Evolutionary conservation across 2,888 invertebrate species (phyloP).

Genomic region (Mesopsocus fuscifrons): DNA sequence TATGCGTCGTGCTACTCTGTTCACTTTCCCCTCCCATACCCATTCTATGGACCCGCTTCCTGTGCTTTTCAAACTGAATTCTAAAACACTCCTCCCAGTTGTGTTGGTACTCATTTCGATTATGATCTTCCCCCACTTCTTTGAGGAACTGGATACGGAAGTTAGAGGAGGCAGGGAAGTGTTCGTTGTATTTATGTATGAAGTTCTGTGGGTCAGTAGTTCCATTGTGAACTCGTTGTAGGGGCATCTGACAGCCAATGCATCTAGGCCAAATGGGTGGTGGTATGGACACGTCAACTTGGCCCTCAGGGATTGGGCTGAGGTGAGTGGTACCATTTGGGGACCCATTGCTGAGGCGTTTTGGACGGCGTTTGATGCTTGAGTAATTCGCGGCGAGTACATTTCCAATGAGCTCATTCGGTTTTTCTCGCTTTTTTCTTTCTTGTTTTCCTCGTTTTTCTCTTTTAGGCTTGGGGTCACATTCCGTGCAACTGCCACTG

Average conservation of each 20-base stretch:
- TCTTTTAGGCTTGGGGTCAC: constrained; percentile 18
- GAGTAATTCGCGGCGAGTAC: constrained; percentile 20
- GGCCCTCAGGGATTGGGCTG: constrained; percentile 29
- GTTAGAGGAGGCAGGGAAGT: not conserved
- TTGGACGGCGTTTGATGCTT: not conserved
- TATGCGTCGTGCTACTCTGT: not conserved
- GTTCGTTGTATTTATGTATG: constrained; percentile 6
- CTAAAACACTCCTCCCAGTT: constrained; percentile 1
- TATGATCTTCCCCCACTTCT: not conserved
- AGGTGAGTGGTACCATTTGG: constrained; percentile 21
- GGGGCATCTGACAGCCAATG: constrained; percentile 12
- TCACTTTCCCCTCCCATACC: too few relatives aligned
- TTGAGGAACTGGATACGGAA: not conserved
- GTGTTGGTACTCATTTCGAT: not conserved
- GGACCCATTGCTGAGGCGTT: constrained; percentile 10
- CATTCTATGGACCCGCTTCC: not conserved
- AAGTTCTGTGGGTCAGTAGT: constrained; percentile 5
- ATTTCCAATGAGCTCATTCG: constrained; percentile 23
- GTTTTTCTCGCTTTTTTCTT: constrained; percentile 17
- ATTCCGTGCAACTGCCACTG: constrained; percentile 13
- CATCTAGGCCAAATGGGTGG: constrained; percentile 26
- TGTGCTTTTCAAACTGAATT: constrained; percentile 1
- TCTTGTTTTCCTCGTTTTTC: constrained; percentile 11
- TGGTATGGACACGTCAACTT: constrained; percentile 25
- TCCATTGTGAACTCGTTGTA: constrained; percentile 1